A percentile compares a stretch with the other conserved stretches of the same genome.
phyloP scores from a whole-genome alignment of 2,113 vertebrate genomes.

The Todiramphus chloris region DNA sequence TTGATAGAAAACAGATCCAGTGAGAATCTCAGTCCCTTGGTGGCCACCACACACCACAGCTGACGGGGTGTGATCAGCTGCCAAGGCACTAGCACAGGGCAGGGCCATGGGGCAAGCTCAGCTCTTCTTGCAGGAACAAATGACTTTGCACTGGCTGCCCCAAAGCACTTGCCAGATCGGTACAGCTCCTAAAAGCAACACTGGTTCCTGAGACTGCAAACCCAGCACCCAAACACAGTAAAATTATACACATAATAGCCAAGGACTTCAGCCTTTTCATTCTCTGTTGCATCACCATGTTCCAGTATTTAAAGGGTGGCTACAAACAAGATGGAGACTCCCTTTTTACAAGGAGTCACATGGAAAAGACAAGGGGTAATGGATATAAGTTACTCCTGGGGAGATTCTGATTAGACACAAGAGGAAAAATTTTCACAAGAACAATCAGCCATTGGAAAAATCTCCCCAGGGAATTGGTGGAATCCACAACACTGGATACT shows the following conservation, averaged over 20 bases:
- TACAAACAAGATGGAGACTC: not conserved
- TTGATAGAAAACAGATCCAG: not conserved
- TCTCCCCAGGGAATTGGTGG: not conserved
- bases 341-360: not conserved
- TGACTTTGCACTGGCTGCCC: not conserved
- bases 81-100: accelerated
- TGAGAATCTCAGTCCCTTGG: not conserved
- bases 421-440: not conserved
- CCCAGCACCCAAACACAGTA: not conserved
- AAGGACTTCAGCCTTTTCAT: not conserved
- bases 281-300: not conserved
- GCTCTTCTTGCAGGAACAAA: not conserved
- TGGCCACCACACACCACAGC: not conserved
- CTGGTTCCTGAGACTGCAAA: not conserved
- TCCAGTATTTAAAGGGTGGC: not conserved
- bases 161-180: not conserved
- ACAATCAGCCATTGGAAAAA: not conserved
- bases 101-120: not conserved
- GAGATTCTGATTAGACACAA: not conserved
- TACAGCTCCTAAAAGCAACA: not conserved
- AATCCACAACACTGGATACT: not conserved
- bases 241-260: not conserved
- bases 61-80: accelerated
- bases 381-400: not conserved
- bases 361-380: not conserved